A percentile compares a stretch with the other conserved stretches of the same genome.
Evolutionary conservation across 1,140 invertebrate species (phyloP).

Genomic region (Rhynchophorus ferrugineus): DNA sequence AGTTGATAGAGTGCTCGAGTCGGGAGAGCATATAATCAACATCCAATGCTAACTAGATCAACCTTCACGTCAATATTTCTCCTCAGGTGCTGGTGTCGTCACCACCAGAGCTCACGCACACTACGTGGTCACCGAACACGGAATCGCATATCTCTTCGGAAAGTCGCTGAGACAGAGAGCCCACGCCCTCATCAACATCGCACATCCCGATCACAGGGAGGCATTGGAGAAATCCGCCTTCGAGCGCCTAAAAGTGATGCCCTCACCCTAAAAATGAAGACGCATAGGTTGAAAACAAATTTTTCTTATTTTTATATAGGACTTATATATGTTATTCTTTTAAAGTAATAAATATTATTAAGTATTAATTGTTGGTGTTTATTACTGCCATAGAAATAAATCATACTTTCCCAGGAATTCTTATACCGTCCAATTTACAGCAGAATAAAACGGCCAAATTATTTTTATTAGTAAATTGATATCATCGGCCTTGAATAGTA

Average conservation of each 20-base stretch:
- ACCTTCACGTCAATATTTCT: too few species aligned
- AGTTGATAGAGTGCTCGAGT: too few species aligned
- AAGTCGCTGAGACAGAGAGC: constrained; percentile 83
- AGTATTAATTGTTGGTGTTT: background rate
- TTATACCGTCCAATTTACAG: too few species aligned
- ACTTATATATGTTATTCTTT: background rate
- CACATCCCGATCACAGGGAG: constrained; percentile 85
- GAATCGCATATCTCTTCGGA: constrained; percentile 85
- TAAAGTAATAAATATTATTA: background rate
- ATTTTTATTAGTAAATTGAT: too few species aligned
- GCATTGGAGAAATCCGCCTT: constrained; percentile 80
- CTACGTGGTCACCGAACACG: constrained; percentile 89
- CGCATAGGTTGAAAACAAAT: background rate
- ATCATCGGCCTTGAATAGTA: too few species aligned
- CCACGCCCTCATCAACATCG: constrained; percentile 80
- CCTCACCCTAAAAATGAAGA: constrained; percentile 41
- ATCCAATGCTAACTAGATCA: too few species aligned
- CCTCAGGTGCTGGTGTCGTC: constrained; percentile 90
- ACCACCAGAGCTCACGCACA: constrained; percentile 87
- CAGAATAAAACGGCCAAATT: too few species aligned
- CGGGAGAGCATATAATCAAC: too few species aligned
- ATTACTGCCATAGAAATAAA: too few species aligned
- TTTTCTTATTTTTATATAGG: background rate
- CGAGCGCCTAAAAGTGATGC: constrained; percentile 82
- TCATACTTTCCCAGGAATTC: too few species aligned